Conservation (phyloP, 2,113 vertebrate genomes). For the Mystacornis crossleyi region DNA sequence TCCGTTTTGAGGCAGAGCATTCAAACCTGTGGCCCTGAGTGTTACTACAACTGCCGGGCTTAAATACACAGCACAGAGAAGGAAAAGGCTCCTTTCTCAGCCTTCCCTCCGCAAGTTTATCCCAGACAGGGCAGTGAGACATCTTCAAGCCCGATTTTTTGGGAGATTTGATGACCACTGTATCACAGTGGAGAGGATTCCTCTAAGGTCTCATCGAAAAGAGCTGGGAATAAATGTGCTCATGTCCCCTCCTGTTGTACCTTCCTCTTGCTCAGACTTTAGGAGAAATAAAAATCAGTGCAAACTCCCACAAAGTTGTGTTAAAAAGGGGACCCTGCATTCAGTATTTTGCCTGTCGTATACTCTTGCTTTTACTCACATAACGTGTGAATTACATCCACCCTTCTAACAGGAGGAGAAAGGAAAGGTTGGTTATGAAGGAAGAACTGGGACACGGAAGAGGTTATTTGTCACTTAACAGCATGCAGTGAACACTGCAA, state of each 20-base stretch:
- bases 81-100: background rate
- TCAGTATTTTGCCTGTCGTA: background rate
- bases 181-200: background rate
- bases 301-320: background rate
- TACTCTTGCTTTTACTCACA: background rate
- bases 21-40: background rate
- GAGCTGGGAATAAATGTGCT: background rate
- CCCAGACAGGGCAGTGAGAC: background rate
- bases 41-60: background rate
- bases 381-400: background rate
- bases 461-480: background rate
- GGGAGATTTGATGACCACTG: background rate
- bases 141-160: background rate
- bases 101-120: background rate
- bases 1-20: background rate
- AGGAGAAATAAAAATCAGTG: background rate
- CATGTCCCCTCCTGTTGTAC: background rate
- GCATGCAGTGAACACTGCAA: background rate
- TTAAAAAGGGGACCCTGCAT: background rate
- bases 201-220: background rate
- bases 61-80: background rate
- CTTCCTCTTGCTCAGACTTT: background rate
- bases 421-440: background rate
- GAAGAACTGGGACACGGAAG: fast-evolving
- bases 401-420: background rate